Percentiles rank a stretch among this genome's conserved stretches.
phyloP scores from a whole-genome alignment of 2,797 vertebrate genomes.

The Oophaga sylvatica region DNA sequence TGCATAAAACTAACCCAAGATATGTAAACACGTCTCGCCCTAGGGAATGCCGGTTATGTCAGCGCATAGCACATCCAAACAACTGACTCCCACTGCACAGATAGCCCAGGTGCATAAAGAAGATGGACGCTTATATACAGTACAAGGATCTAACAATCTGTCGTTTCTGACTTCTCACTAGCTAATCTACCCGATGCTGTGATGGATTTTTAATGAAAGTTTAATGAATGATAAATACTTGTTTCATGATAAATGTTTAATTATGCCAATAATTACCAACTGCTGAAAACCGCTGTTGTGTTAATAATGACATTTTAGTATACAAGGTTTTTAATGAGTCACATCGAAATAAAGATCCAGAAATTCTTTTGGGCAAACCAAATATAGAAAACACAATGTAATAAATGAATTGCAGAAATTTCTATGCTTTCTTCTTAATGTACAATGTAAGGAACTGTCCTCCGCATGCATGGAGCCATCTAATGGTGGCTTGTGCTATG shows the following conservation, averaged over 20 bases:
- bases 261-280: slow-evolving; percentile 88
- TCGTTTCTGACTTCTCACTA: slow-evolving; percentile 72
- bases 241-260: slow-evolving; percentile 86
- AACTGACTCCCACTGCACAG: slow-evolving; percentile 61
- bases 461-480: slow-evolving; percentile 7
- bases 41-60: slow-evolving; percentile 61
- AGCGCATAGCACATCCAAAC: slow-evolving; percentile 59
- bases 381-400: slow-evolving; percentile 64
- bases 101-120: slow-evolving; percentile 61
- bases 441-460: slow-evolving; percentile 3
- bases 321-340: slow-evolving; percentile 79
- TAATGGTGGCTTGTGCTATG: slow-evolving; percentile 20
- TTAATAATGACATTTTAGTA: slow-evolving; percentile 83
- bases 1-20: slow-evolving; percentile 56
- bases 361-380: slow-evolving; percentile 79
- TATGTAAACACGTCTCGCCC: slow-evolving; percentile 57
- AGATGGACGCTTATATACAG: slow-evolving; percentile 58
- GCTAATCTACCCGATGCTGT: slow-evolving; percentile 77
- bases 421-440: slow-evolving; percentile 2
- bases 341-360: slow-evolving; percentile 76
- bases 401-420: slow-evolving; percentile 29
- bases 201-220: slow-evolving; percentile 84
- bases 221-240: slow-evolving; percentile 87
- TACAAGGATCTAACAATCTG: slow-evolving; percentile 61
- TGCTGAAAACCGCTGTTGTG: slow-evolving; percentile 86